Evolutionary conservation across 2,888 invertebrate species (phyloP).

Genomic region (Eulithis testata): DNA sequence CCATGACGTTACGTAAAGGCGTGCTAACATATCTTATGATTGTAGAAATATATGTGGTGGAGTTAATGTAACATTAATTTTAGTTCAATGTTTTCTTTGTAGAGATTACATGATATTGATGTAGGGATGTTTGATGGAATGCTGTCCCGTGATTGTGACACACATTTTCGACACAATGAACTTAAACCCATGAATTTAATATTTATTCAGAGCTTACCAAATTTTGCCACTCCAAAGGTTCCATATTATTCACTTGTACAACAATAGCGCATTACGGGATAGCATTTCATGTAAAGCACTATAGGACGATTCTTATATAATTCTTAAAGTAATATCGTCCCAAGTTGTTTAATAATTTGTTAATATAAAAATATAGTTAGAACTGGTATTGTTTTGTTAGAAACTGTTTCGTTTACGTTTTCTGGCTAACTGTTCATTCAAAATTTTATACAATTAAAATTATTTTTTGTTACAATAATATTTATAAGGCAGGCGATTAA

Average conservation of each 20-base stretch:
- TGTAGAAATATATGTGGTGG: slow-evolving; percentile 65
- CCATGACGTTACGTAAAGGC: slow-evolving; percentile 46
- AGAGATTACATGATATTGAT: slow-evolving; percentile 77
- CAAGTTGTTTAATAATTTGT: slow-evolving; percentile 79
- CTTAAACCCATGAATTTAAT: slow-evolving; percentile 19
- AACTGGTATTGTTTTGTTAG: slow-evolving; percentile 76
- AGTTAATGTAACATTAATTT: slow-evolving; percentile 74
- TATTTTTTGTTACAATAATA: slow-evolving; percentile 56
- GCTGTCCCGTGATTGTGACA: slow-evolving; percentile 56
- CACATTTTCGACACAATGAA: slow-evolving; percentile 11
- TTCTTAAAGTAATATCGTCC: slow-evolving; percentile 84
- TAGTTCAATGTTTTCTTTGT: slow-evolving; percentile 80
- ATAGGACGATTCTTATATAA: slow-evolving; percentile 83
- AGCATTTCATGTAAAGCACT: slow-evolving; percentile 70
- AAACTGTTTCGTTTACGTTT: slow-evolving; percentile 72
- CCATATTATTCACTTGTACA: slow-evolving; percentile 36
- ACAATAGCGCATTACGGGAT: slow-evolving; percentile 35
- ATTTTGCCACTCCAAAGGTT: slow-evolving; percentile 6
- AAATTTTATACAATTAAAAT: slow-evolving; percentile 57
- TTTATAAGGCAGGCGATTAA: slow-evolving; percentile 40
- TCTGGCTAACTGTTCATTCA: slow-evolving; percentile 62
- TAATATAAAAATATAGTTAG: slow-evolving; percentile 73
- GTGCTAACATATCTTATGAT: slow-evolving; percentile 80
- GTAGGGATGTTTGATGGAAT: slow-evolving; percentile 71
- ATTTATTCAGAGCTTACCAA: slow-evolving; percentile 21